A percentile compares a stretch with the other conserved stretches of the same genome.
Evolutionary conservation across 2,797 vertebrate species (phyloP).

Genomic region (Gila robusta): DNA sequence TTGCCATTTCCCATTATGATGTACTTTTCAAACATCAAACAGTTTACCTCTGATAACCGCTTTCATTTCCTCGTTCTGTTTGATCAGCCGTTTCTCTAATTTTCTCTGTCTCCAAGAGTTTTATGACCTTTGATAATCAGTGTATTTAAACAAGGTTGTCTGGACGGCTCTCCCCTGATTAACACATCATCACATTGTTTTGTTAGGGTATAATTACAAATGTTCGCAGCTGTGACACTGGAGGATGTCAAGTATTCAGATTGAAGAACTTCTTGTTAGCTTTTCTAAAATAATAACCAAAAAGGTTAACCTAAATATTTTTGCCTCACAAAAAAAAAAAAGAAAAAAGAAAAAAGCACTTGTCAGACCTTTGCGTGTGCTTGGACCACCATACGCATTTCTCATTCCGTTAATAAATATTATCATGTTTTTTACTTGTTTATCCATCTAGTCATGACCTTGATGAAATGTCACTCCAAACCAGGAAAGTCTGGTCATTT

Average conservation of each 20-base stretch:
- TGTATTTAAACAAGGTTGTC: constrained; percentile 66
- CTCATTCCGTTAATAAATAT: constrained; percentile 72
- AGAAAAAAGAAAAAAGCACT: neutral
- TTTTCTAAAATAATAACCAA: neutral
- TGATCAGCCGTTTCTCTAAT: constrained; percentile 67
- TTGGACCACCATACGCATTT: constrained; percentile 59
- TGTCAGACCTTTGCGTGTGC: constrained; percentile 54
- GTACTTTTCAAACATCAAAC: constrained; percentile 75
- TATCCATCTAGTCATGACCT: constrained; percentile 32
- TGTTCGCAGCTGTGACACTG: constrained; percentile 14
- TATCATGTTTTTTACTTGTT: constrained; percentile 61
- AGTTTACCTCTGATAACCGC: constrained; percentile 74
- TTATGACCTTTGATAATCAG: constrained; percentile 74
- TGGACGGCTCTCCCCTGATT: constrained; percentile 55
- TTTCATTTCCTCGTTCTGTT: constrained; percentile 74
- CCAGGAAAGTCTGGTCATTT: neutral
- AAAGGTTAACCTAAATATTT: neutral
- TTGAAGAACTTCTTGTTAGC: constrained; percentile 33
- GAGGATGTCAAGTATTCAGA: neutral
- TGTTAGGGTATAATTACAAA: constrained; percentile 41
- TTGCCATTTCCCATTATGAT: constrained; percentile 75
- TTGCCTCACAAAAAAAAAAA: no score
- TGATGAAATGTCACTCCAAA: neutral
- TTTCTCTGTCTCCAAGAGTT: constrained; percentile 63
- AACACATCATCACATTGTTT: constrained; percentile 39